A percentile compares a stretch with the other conserved stretches of the same genome.
Evolutionary conservation across 2,888 invertebrate genomes (phyloP).

Genomic region (Eupithecia vulgata): DNA sequence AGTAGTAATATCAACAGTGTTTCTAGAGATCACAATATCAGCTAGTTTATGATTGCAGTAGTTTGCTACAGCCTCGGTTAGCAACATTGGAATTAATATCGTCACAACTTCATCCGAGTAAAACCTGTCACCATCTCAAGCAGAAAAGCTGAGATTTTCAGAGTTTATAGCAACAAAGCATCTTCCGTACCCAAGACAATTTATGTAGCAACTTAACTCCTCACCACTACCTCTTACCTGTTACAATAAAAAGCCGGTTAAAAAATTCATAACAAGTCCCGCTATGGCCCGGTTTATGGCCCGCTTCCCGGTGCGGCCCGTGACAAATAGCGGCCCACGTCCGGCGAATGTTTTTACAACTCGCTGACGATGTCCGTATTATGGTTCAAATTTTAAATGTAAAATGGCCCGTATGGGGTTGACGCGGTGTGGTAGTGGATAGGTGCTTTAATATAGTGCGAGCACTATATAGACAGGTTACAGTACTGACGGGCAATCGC

Average conservation of each 20-base stretch:
- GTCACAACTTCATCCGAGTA: not conserved
- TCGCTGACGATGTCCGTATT: slow-evolving; percentile 48
- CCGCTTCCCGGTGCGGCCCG: slow-evolving; percentile 51
- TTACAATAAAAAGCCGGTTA: slow-evolving; percentile 43
- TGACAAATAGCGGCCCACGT: slow-evolving; percentile 49
- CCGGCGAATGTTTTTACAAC: slow-evolving; percentile 64
- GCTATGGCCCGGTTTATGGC: slow-evolving; percentile 59
- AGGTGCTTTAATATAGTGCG: not conserved
- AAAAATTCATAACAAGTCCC: slow-evolving; percentile 47
- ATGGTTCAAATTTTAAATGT: slow-evolving; percentile 30
- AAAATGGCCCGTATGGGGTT: slow-evolving; percentile 13
- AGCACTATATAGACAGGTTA: not conserved
- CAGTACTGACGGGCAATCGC: not conserved
- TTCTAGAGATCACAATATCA: not conserved
- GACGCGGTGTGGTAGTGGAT: not conserved
- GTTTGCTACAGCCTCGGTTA: not conserved
- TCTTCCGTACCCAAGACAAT: slow-evolving; percentile 28
- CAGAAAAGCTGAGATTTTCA: not conserved
- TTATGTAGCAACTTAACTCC: slow-evolving; percentile 30
- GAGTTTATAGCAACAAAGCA: slow-evolving; percentile 22
- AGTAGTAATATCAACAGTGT: not conserved
- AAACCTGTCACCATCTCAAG: not conserved
- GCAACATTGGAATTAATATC: not conserved
- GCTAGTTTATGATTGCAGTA: not conserved
- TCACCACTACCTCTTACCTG: slow-evolving; percentile 38